A percentile compares a stretch with the other conserved stretches of the same genome.
Conservation (phyloP, 2,888 invertebrate genomes). For the Kuschelorhynchus macadamiae region DNA sequence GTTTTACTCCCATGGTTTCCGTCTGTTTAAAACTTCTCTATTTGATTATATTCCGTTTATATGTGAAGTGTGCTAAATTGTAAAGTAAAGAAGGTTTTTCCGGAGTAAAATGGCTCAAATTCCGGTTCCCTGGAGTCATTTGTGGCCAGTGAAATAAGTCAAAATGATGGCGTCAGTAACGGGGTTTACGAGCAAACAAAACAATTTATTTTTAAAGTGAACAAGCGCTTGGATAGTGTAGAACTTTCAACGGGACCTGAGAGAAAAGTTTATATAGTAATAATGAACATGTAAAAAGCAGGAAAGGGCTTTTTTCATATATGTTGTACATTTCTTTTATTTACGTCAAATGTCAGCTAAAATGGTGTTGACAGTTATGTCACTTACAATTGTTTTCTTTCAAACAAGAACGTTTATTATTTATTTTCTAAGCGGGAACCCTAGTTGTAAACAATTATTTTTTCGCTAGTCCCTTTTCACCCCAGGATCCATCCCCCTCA, state of each 20-base stretch:
- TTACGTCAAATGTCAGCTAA: slow-evolving; percentile 53
- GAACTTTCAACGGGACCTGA: slow-evolving; percentile 21
- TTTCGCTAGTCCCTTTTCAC: slow-evolving; percentile 31
- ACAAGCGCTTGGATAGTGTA: slow-evolving; percentile 15
- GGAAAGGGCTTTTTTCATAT: slow-evolving; percentile 24
- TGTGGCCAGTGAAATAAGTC: slow-evolving; percentile 52
- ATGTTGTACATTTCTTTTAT: slow-evolving; percentile 58
- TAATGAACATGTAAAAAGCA: slow-evolving; percentile 16
- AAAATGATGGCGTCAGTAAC: slow-evolving; percentile 62
- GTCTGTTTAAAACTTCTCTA: slow-evolving; percentile 68
- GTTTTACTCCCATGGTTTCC: slow-evolving; percentile 69
- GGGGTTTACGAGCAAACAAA: slow-evolving; percentile 48
- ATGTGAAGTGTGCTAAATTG: slow-evolving; percentile 61
- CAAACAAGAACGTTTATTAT: slow-evolving; percentile 60
- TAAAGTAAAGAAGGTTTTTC: slow-evolving; percentile 54
- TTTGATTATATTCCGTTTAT: slow-evolving; percentile 65
- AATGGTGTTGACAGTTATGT: slow-evolving; percentile 67
- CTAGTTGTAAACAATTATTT: slow-evolving; percentile 49
- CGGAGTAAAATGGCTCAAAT: slow-evolving; percentile 47
- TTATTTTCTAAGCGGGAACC: slow-evolving; percentile 47
- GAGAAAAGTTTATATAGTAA: slow-evolving; percentile 48
- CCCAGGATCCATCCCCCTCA: slow-evolving; percentile 20
- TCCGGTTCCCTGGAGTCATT: slow-evolving; percentile 52
- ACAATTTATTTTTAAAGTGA: slow-evolving; percentile 52
- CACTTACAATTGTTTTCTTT: slow-evolving; percentile 62